phyloP scores from a whole-genome alignment of 37 sponge, comb jelly and placozoan species.

The Chondrosia reniformis region DNA sequence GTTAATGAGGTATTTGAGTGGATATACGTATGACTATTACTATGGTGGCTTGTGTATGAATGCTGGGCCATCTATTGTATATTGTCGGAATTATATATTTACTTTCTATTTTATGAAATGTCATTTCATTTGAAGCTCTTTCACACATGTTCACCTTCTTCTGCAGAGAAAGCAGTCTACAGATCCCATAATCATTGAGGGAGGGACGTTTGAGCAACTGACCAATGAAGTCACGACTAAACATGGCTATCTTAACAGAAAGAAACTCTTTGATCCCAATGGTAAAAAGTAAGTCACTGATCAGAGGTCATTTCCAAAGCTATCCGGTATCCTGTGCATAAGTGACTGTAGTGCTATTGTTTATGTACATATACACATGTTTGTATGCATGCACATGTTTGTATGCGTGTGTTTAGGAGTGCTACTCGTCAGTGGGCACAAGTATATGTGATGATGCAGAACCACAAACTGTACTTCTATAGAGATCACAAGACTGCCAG shows the following conservation, averaged over 20 bases:
- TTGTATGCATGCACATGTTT: not conserved
- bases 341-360: not conserved
- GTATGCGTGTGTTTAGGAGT: not conserved
- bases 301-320: too few species aligned
- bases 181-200: not conserved
- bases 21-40: too few species aligned
- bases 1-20: too few species aligned
- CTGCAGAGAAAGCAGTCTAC: too few species aligned
- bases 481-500: slow-evolving; percentile 46
- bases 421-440: slow-evolving; percentile 42
- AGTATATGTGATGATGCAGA: slow-evolving; percentile 47
- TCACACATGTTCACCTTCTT: too few species aligned
- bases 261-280: slow-evolving; percentile 44
- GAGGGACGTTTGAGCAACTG: not conserved
- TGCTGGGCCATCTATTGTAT: not conserved
- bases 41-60: not conserved
- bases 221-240: slow-evolving; percentile 38
- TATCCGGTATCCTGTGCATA: too few species aligned
- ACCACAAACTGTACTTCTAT: slow-evolving; percentile 39
- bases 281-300: slow-evolving; percentile 49
- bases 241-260: slow-evolving; percentile 54
- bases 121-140: too few species aligned
- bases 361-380: not conserved
- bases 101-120: too few species aligned
- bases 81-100: too few species aligned